Conservation (phyloP, 2,113 vertebrate genomes). For the Hepsetus odoe region DNA sequence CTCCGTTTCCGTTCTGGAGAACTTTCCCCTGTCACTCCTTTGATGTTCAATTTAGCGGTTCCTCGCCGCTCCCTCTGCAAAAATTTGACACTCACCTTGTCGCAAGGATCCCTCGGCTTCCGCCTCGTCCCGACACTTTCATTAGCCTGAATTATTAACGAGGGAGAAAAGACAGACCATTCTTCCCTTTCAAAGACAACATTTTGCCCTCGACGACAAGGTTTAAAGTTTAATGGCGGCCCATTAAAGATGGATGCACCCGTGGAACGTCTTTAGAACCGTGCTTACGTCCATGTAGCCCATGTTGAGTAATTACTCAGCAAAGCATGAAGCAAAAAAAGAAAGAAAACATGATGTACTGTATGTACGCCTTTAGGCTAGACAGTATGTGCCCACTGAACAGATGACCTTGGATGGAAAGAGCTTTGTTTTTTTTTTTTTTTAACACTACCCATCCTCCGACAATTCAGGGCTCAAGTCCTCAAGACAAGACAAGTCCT, state of each 20-base stretch:
- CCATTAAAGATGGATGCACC: slow-evolving; percentile 49
- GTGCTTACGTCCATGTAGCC: slow-evolving; percentile 26
- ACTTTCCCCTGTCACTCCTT: background rate
- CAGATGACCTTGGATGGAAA: background rate
- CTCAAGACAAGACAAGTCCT: no score
- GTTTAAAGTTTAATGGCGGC: slow-evolving; percentile 53
- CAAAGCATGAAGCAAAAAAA: background rate
- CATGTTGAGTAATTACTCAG: slow-evolving; percentile 6
- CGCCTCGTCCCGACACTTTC: slow-evolving; percentile 35
- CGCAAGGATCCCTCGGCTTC: background rate
- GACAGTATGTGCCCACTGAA: background rate
- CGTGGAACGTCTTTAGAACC: slow-evolving; percentile 26
- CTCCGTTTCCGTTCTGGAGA: background rate
- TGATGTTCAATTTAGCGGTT: background rate
- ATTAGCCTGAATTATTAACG: slow-evolving; percentile 54
- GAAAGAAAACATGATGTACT: background rate
- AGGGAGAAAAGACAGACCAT: slow-evolving; percentile 30
- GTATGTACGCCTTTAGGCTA: background rate
- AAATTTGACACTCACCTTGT: background rate
- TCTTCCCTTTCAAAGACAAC: slow-evolving; percentile 41
- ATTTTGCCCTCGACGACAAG: slow-evolving; percentile 44
- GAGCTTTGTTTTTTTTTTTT: background rate
- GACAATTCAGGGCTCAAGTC: background rate
- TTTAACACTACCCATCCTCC: background rate
- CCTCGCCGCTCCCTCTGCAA: background rate